Percentiles rank a stretch among this genome's conserved stretches.
phyloP scores from a whole-genome alignment of 2,113 vertebrate genomes.

The Apodemus sylvaticus region DNA sequence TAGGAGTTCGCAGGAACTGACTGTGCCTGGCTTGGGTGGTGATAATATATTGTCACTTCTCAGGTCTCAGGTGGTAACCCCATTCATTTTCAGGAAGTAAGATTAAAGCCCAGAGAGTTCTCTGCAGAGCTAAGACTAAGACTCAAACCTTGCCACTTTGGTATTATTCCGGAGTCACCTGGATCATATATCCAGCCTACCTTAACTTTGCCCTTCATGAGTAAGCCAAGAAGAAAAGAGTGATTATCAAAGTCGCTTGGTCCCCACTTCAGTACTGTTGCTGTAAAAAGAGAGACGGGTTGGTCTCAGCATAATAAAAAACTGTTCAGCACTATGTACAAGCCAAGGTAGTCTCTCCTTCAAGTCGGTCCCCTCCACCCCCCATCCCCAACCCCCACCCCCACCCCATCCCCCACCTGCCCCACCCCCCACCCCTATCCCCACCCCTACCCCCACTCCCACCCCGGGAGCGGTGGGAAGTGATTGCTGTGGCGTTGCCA shows the following conservation, averaged over 20 bases:
- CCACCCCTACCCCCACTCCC: no score
- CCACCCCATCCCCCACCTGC: no score
- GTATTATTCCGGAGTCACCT: not conserved
- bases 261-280: not conserved
- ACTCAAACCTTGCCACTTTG: not conserved
- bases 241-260: not conserved
- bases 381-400: no score
- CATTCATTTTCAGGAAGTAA: constrained; percentile 15
- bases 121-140: not conserved
- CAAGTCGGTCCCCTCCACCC: not conserved
- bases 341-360: not conserved
- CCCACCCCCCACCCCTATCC: no score
- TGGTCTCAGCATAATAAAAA: constrained; percentile 1
- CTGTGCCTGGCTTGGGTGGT: not conserved
- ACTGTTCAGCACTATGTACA: not conserved
- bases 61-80: not conserved
- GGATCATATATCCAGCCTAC: not conserved
- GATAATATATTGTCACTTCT: not conserved
- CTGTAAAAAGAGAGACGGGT: not conserved
- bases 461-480: not conserved
- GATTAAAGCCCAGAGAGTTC: not conserved
- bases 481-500: not conserved
- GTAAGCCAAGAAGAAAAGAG: not conserved
- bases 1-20: not conserved
- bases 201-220: not conserved